A percentile compares a stretch with the other conserved stretches of the same genome.
Evolutionary conservation across 2,888 invertebrate species (phyloP).

Genomic region (Volucella zonaria): DNA sequence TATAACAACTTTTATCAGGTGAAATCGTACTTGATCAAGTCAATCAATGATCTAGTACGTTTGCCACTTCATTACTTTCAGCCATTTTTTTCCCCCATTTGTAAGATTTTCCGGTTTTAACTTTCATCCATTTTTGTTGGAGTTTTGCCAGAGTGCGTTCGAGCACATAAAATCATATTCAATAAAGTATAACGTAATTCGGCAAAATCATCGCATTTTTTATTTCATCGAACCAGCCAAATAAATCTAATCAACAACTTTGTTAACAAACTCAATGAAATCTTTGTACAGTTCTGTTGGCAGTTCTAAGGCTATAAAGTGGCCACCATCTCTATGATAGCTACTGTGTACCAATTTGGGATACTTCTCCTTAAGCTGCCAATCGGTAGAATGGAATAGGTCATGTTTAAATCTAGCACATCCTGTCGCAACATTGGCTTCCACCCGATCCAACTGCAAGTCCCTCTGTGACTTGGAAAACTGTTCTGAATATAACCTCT

Average conservation of each 20-base stretch:
- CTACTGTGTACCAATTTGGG: conserved; percentile 87
- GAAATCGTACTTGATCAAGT: too few relatives aligned
- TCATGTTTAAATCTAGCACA: conserved; percentile 91
- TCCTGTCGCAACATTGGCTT: conserved; percentile 87
- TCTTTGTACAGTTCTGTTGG: conserved; percentile 89
- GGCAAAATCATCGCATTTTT: too few relatives aligned
- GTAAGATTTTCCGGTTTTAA: too few relatives aligned
- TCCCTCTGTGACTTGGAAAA: conserved; percentile 77
- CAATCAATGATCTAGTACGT: too few relatives aligned
- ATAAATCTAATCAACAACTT: neutral
- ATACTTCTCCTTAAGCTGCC: conserved; percentile 85
- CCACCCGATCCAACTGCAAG: conserved; percentile 83
- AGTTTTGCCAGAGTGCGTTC: too few relatives aligned
- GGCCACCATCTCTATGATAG: conserved; percentile 88
- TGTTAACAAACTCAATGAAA: conserved; percentile 80
- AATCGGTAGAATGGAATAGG: conserved; percentile 85
- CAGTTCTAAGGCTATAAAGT: conserved; percentile 92
- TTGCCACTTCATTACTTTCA: too few relatives aligned
- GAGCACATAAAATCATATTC: too few relatives aligned
- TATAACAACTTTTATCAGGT: too few relatives aligned
- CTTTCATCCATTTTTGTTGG: too few relatives aligned
- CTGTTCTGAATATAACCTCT: conserved; percentile 87
- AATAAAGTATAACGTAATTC: too few relatives aligned
- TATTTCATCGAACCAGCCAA: too few relatives aligned
- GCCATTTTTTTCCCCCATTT: too few relatives aligned